Evolutionary conservation across 2,113 vertebrate species (phyloP).

Genomic region (Lamprologus tigripictilis): DNA sequence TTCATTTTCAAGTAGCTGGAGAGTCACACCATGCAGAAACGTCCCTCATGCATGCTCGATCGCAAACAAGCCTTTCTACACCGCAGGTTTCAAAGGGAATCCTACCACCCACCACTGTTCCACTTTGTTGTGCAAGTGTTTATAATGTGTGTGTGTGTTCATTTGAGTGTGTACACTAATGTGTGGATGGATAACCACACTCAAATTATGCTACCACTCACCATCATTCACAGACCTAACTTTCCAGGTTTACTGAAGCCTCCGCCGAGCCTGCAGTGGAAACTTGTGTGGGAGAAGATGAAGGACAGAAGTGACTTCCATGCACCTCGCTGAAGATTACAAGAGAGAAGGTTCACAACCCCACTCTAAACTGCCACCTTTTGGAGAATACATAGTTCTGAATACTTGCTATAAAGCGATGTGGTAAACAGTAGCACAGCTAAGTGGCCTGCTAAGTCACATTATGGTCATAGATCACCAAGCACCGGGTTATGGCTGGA

Average conservation of each 20-base stretch:
- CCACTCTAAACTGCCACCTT: background rate
- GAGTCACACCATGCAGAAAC: slow-evolving; percentile 39
- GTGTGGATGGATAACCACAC: slow-evolving; percentile 21
- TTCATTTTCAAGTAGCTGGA: slow-evolving; percentile 49
- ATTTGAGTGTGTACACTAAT: slow-evolving; percentile 17
- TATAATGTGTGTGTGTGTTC: slow-evolving; percentile 10
- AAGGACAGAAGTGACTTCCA: background rate
- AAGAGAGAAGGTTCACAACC: background rate
- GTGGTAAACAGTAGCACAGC: background rate
- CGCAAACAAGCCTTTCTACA: slow-evolving; percentile 41
- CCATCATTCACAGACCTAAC: slow-evolving; percentile 22
- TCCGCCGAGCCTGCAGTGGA: slow-evolving; percentile 22
- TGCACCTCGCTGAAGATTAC: background rate
- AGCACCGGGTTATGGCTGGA: slow-evolving; percentile 25
- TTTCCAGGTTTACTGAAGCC: slow-evolving; percentile 35
- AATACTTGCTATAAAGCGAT: background rate
- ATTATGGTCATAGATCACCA: slow-evolving; percentile 33
- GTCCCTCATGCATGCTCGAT: slow-evolving; percentile 39
- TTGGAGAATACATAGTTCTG: background rate
- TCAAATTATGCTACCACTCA: slow-evolving; percentile 37
- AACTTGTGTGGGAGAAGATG: slow-evolving; percentile 28
- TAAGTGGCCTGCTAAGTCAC: slow-evolving; percentile 1
- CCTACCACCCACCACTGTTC: slow-evolving; percentile 67
- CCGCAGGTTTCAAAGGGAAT: slow-evolving; percentile 70
- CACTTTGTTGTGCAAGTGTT: slow-evolving; percentile 45